phyloP scores from a whole-genome alignment of 2,888 invertebrate species.

The Cephus spinipes region DNA sequence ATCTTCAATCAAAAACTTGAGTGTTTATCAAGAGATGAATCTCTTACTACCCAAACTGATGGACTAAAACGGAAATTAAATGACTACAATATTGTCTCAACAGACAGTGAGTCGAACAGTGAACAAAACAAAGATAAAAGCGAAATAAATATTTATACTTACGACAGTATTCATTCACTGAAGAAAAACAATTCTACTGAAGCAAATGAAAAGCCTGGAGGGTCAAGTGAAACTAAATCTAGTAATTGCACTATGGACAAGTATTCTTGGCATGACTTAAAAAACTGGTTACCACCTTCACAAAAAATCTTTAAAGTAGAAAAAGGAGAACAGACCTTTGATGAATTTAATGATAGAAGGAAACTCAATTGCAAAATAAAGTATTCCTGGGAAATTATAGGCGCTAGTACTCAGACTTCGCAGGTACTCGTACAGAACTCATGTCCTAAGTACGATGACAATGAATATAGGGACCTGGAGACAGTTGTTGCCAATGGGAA shows the following conservation, averaged over 20 bases:
- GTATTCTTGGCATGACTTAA: constrained; percentile 40
- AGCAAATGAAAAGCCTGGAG: neutral
- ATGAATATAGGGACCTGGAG: neutral
- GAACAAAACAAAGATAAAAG: neutral
- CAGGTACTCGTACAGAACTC: constrained; percentile 28
- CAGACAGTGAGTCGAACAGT: neutral
- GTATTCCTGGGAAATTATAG: constrained; percentile 55
- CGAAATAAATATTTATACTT: neutral
- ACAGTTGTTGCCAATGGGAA: neutral
- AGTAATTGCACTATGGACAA: constrained; percentile 12
- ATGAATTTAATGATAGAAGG: constrained; percentile 5
- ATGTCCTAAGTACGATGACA: neutral
- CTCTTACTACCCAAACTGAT: neutral
- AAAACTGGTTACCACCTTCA: constrained; percentile 35
- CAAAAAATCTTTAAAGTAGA: constrained; percentile 21
- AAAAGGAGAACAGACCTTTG: neutral
- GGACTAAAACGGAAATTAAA: neutral
- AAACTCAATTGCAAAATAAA: constrained; percentile 39
- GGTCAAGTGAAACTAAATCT: constrained; percentile 7
- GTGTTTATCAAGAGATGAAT: neutral
- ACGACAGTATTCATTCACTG: neutral
- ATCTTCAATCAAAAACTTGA: neutral
- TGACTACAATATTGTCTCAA: neutral
- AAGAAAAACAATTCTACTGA: neutral
- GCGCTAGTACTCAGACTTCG: constrained; percentile 46